phyloP scores from a whole-genome alignment of 2,113 vertebrate genomes.

The Poeciliopsis prolifica region DNA sequence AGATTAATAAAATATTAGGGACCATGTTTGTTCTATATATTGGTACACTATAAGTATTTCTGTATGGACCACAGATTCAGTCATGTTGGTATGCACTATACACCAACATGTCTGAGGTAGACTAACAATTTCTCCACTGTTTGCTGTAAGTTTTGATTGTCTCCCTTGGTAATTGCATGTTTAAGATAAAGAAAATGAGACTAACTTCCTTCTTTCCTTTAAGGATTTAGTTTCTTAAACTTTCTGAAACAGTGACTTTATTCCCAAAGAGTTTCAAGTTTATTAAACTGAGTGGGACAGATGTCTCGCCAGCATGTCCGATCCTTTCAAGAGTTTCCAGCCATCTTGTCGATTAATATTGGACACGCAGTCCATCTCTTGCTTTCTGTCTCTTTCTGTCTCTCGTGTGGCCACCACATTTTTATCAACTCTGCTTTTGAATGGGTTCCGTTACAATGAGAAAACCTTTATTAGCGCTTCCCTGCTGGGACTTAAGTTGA shows the following conservation, averaged over 20 bases:
- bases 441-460: neutral
- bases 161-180: neutral
- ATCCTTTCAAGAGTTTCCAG: conserved; percentile 37
- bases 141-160: neutral
- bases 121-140: neutral
- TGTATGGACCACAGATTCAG: neutral
- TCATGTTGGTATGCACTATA: neutral
- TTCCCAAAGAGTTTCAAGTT: conserved; percentile 20
- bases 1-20: neutral
- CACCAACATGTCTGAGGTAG: neutral
- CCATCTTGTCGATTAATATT: conserved; percentile 32
- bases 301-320: conserved; percentile 11
- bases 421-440: neutral
- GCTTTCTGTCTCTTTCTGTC: neutral
- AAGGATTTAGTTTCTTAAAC: conserved; percentile 1
- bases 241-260: conserved; percentile 34
- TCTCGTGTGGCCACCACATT: neutral
- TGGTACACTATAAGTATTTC: neutral
- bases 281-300: conserved; percentile 25
- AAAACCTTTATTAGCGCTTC: conserved; percentile 9
- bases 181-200: neutral
- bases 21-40: too few species aligned
- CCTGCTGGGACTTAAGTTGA: neutral
- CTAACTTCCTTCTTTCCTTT: neutral
- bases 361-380: conserved; percentile 11